Evolutionary conservation across 2,113 vertebrate species (phyloP), one percentile per base, ranked within the genome.

Genomic region (Ciconia maguari): DNA sequence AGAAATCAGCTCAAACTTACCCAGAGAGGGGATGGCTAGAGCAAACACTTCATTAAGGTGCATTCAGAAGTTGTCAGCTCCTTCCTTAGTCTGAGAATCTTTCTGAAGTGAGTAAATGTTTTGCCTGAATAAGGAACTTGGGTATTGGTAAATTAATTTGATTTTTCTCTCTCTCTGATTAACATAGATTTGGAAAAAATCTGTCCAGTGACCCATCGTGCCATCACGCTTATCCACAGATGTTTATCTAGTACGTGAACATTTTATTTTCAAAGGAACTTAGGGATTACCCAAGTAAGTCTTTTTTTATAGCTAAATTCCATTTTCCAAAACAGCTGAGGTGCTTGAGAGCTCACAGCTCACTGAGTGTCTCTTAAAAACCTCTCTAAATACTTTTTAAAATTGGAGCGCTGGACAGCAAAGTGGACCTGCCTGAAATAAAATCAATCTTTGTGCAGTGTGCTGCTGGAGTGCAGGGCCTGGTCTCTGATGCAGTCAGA

Each of bases 401-500:
- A 87, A 91, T 72, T 6, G 29, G 68, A 86, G 16, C 83, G 74
- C 13, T 36, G 14, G 68, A 49, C 57, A 90, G 83, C 76, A 90
- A 69, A 91, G 66, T 77, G 52, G 84, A 84, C 66, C 65, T 90
- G 61, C 44, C 81, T 93, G 68, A 89, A 95, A 77, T 95, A 88
- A 96, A 94, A 86, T 9, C 70, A 61, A 1, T 65, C 27, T 83
- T 51, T 83, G 77, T 24, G 68, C 54, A 70, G n/a, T 60, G 77
- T 83, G 65, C 79, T 91, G 86, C 86, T 96, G 91, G 66, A 90
- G 87, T 52, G 36, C 72, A 92, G 51, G 60, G 52, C 21, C 68
- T 91, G 71, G 49, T 93, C 86, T 97, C 91, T 80, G 83, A 72
- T 95, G 76, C 57, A 85, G 61, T 83, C 68, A 91, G 90, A 97